Percentiles rank a stretch among this genome's conserved stretches.
Conservation (phyloP, 2,888 invertebrate species). For the Bedellia somnulentella region DNA sequence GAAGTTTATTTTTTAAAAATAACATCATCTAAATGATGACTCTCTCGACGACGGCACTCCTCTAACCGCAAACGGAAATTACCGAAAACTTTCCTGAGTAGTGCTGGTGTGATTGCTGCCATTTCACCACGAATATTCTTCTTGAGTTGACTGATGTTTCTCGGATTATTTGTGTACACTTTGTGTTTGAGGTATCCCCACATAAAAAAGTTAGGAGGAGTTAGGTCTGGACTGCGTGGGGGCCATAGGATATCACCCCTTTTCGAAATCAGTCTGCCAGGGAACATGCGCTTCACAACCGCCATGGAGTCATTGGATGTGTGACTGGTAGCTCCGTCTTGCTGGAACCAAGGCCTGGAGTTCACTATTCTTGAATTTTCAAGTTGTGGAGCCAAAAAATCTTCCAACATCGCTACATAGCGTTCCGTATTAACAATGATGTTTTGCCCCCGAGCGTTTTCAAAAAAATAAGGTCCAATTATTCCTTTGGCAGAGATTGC, state of each 20-base stretch:
- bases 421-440: constrained; percentile 9
- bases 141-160: constrained; percentile 4
- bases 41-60: constrained; percentile 5
- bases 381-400: constrained; percentile 12
- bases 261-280: neutral
- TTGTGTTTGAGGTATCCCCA: constrained; percentile 8
- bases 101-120: constrained; percentile 1
- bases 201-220: constrained; percentile 6
- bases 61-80: constrained; percentile 5
- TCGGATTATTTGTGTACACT: constrained; percentile 5
- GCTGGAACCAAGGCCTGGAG: constrained; percentile 10
- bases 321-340: constrained; percentile 7
- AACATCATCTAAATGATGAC: constrained; percentile 7
- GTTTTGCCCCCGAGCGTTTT: constrained; percentile 10
- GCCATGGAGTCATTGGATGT: constrained; percentile 5
- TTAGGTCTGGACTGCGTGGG: constrained; percentile 6
- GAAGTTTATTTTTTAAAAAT: constrained; percentile 6
- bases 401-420: constrained; percentile 12
- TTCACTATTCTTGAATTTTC: constrained; percentile 10
- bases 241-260: constrained; percentile 5
- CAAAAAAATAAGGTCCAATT: constrained; percentile 11
- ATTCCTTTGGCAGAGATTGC: no score
- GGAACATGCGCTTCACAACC: constrained; percentile 2
- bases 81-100: constrained; percentile 4
- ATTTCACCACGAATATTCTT: constrained; percentile 7